Evolutionary conservation across 2,888 invertebrate species (phyloP).

Genomic region (Drosophila colorata): DNA sequence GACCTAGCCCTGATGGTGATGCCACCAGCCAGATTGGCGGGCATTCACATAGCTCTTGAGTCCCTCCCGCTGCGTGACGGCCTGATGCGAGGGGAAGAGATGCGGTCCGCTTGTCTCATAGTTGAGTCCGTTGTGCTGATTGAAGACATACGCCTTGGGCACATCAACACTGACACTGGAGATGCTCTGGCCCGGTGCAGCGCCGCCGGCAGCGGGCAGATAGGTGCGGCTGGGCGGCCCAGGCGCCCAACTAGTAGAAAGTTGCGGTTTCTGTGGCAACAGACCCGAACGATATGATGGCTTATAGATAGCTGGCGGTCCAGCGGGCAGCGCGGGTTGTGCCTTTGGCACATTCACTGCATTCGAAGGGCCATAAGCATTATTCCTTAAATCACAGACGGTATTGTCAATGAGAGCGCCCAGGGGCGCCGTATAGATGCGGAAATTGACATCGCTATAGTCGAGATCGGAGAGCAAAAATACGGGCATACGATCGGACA

Average conservation of each 20-base stretch:
- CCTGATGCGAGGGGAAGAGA: constrained; percentile 76
- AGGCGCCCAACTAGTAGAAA: constrained; percentile 51
- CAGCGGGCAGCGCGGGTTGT: constrained; percentile 28
- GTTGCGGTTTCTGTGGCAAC: constrained; percentile 56
- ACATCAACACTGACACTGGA: constrained; percentile 68
- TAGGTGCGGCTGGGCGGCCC: constrained; percentile 46
- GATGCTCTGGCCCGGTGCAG: constrained; percentile 44
- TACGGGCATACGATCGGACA: constrained; percentile 93
- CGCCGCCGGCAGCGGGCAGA: constrained; percentile 32
- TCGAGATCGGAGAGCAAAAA: constrained; percentile 90
- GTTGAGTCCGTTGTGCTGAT: constrained; percentile 84
- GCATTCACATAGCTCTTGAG: constrained; percentile 78
- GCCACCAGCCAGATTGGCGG: constrained; percentile 82
- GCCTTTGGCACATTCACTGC: constrained; percentile 66
- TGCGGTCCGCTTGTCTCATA: constrained; percentile 84
- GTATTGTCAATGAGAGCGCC: constrained; percentile 89
- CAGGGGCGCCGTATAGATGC: constrained; percentile 90
- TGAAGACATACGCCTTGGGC: constrained; percentile 84
- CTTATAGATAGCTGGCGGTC: constrained; percentile 50
- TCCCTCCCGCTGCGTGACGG: constrained; percentile 47
- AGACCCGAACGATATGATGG: constrained; percentile 59
- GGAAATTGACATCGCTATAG: constrained; percentile 92
- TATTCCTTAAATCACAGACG: constrained; percentile 88
- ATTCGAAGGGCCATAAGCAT: constrained; percentile 77
- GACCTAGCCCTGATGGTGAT: constrained; percentile 64